A percentile compares a stretch with the other conserved stretches of the same genome.
These are phyloP conservation scores for Phylloscopus trochilus DNA, from an alignment of 2,113 vertebrate genomes.

Conservation along the genomic window DNA sequence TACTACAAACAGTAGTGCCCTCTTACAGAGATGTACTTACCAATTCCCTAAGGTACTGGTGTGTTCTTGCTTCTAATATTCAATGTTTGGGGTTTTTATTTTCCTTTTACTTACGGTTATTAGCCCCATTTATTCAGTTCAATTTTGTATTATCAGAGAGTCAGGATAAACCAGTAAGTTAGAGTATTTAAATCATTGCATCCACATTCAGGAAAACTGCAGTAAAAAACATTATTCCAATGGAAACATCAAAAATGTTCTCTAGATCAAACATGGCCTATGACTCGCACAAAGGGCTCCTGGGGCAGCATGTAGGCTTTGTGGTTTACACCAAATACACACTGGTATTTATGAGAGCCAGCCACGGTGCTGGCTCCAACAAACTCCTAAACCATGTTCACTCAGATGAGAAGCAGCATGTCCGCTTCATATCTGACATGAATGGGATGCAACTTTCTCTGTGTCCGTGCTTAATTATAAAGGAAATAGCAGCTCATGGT, in stretches of 20 bases:
- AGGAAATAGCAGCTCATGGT: background rate
- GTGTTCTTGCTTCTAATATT: background rate
- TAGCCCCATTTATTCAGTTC: background rate
- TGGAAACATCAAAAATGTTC: background rate
- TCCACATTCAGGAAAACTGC: background rate
- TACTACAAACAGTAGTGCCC: background rate
- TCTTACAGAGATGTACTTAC: background rate
- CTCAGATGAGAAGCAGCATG: background rate
- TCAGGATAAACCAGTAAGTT: background rate
- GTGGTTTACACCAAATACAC: background rate
- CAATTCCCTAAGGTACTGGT: background rate
- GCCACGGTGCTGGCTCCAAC: background rate
- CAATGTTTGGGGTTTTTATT: background rate
- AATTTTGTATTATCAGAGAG: background rate
- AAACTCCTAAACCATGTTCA: background rate
- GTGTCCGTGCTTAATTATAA: fast-evolving
- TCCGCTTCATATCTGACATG: background rate
- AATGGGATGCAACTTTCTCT: background rate
- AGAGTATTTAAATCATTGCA: background rate
- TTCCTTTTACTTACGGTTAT: background rate
- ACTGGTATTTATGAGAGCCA: background rate
- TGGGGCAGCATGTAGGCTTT: background rate
- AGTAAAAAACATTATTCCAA: background rate
- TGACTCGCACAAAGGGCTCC: fast-evolving
- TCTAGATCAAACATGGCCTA: background rate